These are phyloP conservation scores for Sylvietta virens DNA, from an alignment of 2,113 vertebrate species.

Conservation along the genomic window DNA sequence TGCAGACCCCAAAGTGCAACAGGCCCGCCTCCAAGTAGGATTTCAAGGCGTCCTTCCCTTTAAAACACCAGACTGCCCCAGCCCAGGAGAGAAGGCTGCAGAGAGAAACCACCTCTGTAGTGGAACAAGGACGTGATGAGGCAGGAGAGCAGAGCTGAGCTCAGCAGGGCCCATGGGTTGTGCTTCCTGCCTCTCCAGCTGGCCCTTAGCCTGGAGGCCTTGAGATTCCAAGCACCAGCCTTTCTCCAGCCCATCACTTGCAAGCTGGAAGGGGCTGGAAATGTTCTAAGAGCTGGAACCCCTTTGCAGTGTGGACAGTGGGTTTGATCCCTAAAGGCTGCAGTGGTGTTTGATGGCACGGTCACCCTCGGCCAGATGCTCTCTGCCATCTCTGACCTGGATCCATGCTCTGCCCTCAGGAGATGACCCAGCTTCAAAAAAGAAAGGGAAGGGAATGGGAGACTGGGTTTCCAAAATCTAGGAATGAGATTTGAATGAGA, in stretches of 20 bases:
- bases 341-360: background rate
- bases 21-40: background rate
- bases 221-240: background rate
- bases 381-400: background rate
- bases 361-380: background rate
- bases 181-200: background rate
- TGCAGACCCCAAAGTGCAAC: background rate
- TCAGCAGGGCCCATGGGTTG: background rate
- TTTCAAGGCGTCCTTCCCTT: background rate
- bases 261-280: background rate
- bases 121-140: background rate
- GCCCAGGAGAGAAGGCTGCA: background rate
- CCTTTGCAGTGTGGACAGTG: background rate
- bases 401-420: background rate
- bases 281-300: background rate
- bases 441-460: background rate
- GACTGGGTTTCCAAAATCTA: background rate
- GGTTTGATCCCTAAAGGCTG: background rate
- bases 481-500: rapidly evolving
- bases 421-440: background rate
- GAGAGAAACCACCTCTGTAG: background rate
- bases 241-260: background rate
- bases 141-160: background rate
- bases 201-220: background rate
- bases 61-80: background rate